Conservation (phyloP, 2,113 vertebrate species). For the Malaclemys terrapin region DNA sequence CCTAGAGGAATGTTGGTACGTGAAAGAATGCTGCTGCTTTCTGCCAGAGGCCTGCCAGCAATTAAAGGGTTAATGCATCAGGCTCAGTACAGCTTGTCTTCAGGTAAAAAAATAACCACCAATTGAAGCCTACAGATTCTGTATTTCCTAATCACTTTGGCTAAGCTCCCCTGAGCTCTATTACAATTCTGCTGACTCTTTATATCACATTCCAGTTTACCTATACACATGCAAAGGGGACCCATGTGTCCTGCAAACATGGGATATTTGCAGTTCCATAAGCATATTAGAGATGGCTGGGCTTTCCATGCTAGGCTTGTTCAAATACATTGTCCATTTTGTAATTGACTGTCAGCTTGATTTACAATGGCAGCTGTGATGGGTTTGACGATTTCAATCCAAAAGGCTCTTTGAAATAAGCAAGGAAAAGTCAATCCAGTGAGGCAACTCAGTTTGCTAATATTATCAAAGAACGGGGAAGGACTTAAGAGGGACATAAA, state of each 20-base stretch:
- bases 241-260: neutral
- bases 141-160: neutral
- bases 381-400: slow-evolving; percentile 61
- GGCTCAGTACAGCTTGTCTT: neutral
- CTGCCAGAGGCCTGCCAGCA: neutral
- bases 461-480: slow-evolving; percentile 60
- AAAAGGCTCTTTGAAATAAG: slow-evolving; percentile 52
- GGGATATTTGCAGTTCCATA: slow-evolving; percentile 14
- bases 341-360: slow-evolving; percentile 68
- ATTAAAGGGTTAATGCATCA: neutral
- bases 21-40: neutral
- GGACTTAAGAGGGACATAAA: slow-evolving; percentile 47
- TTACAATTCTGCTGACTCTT: neutral
- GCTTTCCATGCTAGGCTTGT: slow-evolving; percentile 25
- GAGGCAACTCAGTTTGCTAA: slow-evolving; percentile 62
- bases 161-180: neutral
- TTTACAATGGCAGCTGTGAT: slow-evolving; percentile 67
- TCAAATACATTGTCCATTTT: slow-evolving; percentile 52
- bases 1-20: fast-evolving
- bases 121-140: neutral
- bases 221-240: neutral
- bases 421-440: slow-evolving; percentile 62
- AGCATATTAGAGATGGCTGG: slow-evolving; percentile 36
- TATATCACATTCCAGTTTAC: neutral
- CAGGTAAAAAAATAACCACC: neutral